These are phyloP conservation scores for Phylloscopus whistleri DNA, from an alignment of 2,113 vertebrate genomes.

Conservation along the genomic window DNA sequence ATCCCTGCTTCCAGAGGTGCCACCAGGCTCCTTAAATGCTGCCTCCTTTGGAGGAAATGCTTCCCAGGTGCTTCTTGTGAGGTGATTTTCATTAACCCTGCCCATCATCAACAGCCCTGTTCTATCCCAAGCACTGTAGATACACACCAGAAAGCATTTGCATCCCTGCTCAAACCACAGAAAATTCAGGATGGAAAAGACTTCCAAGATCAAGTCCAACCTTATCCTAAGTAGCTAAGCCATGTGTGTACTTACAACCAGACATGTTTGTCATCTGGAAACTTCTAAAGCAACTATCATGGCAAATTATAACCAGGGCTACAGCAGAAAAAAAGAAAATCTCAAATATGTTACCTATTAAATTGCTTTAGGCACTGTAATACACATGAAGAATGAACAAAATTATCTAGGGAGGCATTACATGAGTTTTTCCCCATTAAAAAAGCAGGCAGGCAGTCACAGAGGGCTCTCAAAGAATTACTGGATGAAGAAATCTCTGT, in stretches of 20 bases:
- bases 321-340: neutral
- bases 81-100: neutral
- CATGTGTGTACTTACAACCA: neutral
- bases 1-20: rapidly evolving
- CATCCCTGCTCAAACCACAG: neutral
- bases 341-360: neutral
- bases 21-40: neutral
- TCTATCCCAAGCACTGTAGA: rapidly evolving
- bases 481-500: neutral
- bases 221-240: neutral
- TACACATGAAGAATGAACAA: neutral
- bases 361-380: neutral
- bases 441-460: neutral
- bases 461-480: neutral
- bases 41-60: neutral
- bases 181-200: neutral
- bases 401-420: neutral
- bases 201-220: neutral
- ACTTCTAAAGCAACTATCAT: neutral
- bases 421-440: neutral
- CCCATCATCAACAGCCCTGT: neutral
- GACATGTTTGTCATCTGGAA: neutral
- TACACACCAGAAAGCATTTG: rapidly evolving
- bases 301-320: neutral
- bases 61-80: neutral